Conservation (phyloP, 2,888 invertebrate genomes). For the Volucella bombylans region DNA sequence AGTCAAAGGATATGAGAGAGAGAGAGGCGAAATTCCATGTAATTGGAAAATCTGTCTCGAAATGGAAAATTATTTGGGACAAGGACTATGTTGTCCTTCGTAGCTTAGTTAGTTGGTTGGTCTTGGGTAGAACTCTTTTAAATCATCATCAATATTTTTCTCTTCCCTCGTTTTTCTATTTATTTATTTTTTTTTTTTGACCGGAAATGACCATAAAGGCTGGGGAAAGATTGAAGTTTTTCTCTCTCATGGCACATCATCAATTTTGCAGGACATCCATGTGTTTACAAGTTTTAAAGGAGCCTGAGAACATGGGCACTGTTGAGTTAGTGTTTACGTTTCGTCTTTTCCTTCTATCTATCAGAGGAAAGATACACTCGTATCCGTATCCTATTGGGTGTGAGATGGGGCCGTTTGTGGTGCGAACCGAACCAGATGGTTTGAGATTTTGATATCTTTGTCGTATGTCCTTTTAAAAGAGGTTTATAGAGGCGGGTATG, state of each 20-base stretch:
- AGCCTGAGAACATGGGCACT: neutral
- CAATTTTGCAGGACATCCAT: slow-evolving; percentile 60
- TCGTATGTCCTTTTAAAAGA: slow-evolving; percentile 19
- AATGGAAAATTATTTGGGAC: slow-evolving; percentile 64
- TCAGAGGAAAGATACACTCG: no score
- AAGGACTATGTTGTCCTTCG: slow-evolving; percentile 48
- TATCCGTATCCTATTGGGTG: slow-evolving; percentile 9
- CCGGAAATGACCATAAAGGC: slow-evolving; percentile 37
- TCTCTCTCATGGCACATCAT: slow-evolving; percentile 25
- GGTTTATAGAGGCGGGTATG: neutral
- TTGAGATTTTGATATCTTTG: slow-evolving; percentile 37
- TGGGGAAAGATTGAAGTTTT: neutral
- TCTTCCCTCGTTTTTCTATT: no score
- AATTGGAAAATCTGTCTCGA: slow-evolving; percentile 64
- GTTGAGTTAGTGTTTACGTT: slow-evolving; percentile 38
- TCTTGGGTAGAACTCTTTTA: slow-evolving; percentile 20
- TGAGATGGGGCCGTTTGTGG: slow-evolving; percentile 5
- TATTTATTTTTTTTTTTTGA: slow-evolving; percentile 6
- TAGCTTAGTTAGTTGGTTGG: slow-evolving; percentile 5
- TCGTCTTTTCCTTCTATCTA: neutral
- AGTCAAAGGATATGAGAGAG: neutral
- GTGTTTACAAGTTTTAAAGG: slow-evolving; percentile 46
- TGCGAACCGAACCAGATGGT: slow-evolving; percentile 51
- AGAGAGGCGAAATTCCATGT: slow-evolving; percentile 47
- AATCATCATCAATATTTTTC: slow-evolving; percentile 24